Conservation (phyloP, 1,140 invertebrate species). For the Orchestia grillus region DNA sequence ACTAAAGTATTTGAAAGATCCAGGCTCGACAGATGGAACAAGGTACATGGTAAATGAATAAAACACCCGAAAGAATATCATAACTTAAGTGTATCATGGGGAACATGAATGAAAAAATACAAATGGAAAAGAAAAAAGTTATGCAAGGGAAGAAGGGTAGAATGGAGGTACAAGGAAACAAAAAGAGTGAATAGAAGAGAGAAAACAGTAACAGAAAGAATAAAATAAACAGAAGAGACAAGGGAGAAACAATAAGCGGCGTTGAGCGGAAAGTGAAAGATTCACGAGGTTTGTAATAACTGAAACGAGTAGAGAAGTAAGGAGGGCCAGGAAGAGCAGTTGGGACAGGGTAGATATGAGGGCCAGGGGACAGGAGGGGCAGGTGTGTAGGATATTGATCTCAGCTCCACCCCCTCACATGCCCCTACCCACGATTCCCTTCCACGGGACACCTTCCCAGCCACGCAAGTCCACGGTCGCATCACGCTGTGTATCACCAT, state of each 20-base stretch:
- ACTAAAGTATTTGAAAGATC: no score
- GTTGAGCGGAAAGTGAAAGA: no score
- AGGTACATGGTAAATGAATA: neutral
- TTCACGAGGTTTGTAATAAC: neutral
- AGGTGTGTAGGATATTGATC: constrained; percentile 7
- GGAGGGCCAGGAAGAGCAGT: neutral
- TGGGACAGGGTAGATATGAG: neutral
- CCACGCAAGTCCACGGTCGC: neutral
- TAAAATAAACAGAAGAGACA: neutral
- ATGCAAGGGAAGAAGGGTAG: neutral
- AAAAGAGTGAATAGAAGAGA: no score
- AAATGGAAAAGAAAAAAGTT: neutral
- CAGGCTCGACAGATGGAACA: no score
- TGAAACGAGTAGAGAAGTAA: neutral
- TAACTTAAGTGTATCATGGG: neutral
- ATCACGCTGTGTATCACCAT: neutral
- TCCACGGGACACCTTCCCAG: neutral
- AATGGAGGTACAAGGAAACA: neutral
- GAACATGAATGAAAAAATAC: neutral
- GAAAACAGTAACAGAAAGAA: neutral
- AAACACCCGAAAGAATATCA: neutral
- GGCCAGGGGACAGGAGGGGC: neutral
- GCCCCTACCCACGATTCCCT: neutral
- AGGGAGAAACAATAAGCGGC: no score
- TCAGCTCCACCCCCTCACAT: neutral